Evolutionary conservation across 2,113 vertebrate genomes (phyloP).

Genomic region (Trichechus manatus): DNA sequence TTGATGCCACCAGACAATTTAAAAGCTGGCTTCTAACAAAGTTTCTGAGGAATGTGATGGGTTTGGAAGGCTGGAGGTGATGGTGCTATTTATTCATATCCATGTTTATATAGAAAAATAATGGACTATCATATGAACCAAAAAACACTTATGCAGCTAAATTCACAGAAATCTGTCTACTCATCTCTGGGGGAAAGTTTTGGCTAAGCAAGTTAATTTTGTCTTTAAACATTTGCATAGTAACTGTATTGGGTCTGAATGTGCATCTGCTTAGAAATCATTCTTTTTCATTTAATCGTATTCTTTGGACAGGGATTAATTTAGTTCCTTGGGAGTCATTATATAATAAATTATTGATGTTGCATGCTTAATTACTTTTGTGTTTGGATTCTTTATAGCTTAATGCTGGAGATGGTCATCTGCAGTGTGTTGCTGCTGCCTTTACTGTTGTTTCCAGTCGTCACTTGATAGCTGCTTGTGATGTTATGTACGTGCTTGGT

Average conservation of each 20-base stretch:
- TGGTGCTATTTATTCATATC: conserved; percentile 39
- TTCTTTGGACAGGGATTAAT: conserved; percentile 62
- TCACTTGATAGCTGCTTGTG: background rate
- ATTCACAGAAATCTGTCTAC: conserved; percentile 46
- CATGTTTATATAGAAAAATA: conserved; percentile 46
- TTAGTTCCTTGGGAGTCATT: conserved; percentile 21
- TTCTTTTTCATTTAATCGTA: conserved; percentile 16
- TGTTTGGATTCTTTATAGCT: background rate
- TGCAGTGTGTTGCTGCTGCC: background rate
- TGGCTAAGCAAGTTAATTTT: conserved; percentile 71
- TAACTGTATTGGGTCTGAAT: conserved; percentile 64
- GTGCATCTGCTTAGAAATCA: conserved; percentile 25
- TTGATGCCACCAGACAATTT: conserved; percentile 51
- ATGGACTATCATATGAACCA: background rate
- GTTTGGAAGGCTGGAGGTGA: background rate
- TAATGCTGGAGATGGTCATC: background rate
- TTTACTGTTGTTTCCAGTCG: background rate
- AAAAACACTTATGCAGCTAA: conserved; percentile 35
- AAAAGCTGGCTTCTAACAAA: conserved; percentile 45
- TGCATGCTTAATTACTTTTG: conserved; percentile 49
- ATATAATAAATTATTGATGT: conserved; percentile 43
- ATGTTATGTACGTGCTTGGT: background rate
- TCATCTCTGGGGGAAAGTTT: conserved; percentile 52
- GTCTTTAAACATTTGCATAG: conserved; percentile 60
- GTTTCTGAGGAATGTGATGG: conserved; percentile 31